Conservation (phyloP, 2,888 invertebrate species). For the Ochlodes sylvanus region DNA sequence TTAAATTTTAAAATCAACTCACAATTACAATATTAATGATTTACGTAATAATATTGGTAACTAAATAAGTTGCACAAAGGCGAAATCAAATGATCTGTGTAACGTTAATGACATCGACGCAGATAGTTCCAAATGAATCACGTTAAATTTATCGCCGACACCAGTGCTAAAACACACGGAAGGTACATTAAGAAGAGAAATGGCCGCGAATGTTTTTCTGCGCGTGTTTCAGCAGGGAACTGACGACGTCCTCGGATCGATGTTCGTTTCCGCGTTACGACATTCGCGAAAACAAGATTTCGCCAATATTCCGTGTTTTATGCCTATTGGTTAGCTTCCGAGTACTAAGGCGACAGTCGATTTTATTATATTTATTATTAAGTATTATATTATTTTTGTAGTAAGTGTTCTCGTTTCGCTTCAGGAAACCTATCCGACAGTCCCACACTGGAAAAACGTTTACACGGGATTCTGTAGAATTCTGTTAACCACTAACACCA, state of each 20-base stretch:
- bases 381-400: too few species aligned
- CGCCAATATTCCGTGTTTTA: background rate
- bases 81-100: background rate
- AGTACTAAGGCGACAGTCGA: too few species aligned
- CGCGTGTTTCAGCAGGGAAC: slow-evolving; percentile 3
- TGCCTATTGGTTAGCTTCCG: background rate
- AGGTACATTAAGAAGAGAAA: slow-evolving; percentile 33
- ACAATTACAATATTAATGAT: too few species aligned
- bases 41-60: too few species aligned
- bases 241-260: slow-evolving; percentile 7
- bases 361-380: too few species aligned
- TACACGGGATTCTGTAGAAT: too few species aligned
- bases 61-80: too few species aligned
- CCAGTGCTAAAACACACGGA: slow-evolving; percentile 26
- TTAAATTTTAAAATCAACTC: too few species aligned
- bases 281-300: slow-evolving; percentile 10
- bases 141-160: slow-evolving; percentile 16
- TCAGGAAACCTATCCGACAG: too few species aligned
- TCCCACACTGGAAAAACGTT: too few species aligned
- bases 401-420: too few species aligned
- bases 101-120: background rate
- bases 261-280: slow-evolving; percentile 28
- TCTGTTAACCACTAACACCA: too few species aligned
- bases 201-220: slow-evolving; percentile 27
- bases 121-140: slow-evolving; percentile 17